phyloP scores from a whole-genome alignment of 2,888 invertebrate species.

The Latrodectus hesperus region DNA sequence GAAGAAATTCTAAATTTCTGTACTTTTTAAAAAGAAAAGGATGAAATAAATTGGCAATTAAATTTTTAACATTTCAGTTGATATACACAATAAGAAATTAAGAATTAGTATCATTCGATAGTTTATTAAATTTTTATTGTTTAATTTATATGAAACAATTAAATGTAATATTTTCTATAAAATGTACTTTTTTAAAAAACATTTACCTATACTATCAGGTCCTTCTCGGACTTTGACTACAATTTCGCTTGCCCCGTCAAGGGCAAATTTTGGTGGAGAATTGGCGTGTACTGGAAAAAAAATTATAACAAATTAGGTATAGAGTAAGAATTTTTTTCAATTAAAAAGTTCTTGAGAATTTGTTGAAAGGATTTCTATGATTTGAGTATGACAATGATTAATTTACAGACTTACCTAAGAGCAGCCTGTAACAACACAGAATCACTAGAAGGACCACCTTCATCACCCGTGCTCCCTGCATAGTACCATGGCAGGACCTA shows the following conservation, averaged over 20 bases:
- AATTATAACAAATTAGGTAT: not conserved
- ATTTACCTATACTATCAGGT: conserved; percentile 77
- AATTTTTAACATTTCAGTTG: too few relatives aligned
- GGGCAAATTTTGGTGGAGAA: conserved; percentile 68
- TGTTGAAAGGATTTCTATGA: not conserved
- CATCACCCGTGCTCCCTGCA: conserved; percentile 69
- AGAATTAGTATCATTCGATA: too few relatives aligned
- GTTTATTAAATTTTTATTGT: too few relatives aligned
- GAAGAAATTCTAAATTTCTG: too few relatives aligned
- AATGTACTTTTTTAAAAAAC: not conserved
- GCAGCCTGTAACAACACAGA: conserved; percentile 58
- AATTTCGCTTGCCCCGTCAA: conserved; percentile 80
- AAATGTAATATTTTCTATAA: too few relatives aligned
- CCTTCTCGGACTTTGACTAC: conserved; percentile 92
- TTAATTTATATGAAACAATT: too few relatives aligned
- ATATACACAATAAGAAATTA: too few relatives aligned
- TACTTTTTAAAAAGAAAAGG: too few relatives aligned
- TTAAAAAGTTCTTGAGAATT: not conserved
- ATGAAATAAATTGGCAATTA: too few relatives aligned
- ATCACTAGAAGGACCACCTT: conserved; percentile 63
- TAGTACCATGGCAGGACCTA: conserved; percentile 69
- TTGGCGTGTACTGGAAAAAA: conserved; percentile 59
- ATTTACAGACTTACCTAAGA: conserved; percentile 26
- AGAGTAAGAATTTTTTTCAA: not conserved
- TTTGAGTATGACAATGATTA: not conserved